A percentile compares a stretch with the other conserved stretches of the same genome.
phyloP scores from a whole-genome alignment of 2,888 invertebrate species.

The Oscheius sp. region DNA sequence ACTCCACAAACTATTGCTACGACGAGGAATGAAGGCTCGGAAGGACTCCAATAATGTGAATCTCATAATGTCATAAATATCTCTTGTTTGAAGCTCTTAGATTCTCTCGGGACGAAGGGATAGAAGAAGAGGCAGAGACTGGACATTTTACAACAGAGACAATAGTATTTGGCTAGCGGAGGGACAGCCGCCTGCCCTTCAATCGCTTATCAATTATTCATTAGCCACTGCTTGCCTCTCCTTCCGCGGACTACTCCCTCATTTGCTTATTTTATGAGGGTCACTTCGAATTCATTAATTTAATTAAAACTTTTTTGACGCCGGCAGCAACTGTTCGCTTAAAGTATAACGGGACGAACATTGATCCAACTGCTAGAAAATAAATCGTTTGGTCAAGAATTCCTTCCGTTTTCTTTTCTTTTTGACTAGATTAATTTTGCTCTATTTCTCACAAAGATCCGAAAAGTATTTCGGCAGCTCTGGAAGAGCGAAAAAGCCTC shows the following conservation, averaged over 20 bases:
- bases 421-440: too few species aligned
- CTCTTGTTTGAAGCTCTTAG: not conserved
- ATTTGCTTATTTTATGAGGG: constrained; percentile 15
- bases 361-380: not conserved
- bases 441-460: too few species aligned
- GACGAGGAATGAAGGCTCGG: not conserved
- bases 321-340: not conserved
- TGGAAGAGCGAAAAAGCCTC: too few species aligned
- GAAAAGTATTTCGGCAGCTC: too few species aligned
- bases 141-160: too few species aligned
- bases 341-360: not conserved
- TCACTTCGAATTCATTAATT: not conserved
- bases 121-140: too few species aligned
- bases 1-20: constrained; percentile 9
- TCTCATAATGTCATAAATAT: too few species aligned
- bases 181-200: constrained; percentile 15
- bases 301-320: not conserved
- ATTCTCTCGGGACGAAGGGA: too few species aligned
- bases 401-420: too few species aligned
- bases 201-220: constrained; percentile 27
- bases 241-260: constrained; percentile 6
- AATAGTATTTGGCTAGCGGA: constrained; percentile 23
- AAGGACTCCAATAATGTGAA: not conserved
- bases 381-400: not conserved
- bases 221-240: constrained; percentile 13